A percentile compares a stretch with the other conserved stretches of the same genome.
These are phyloP conservation scores for Zosterops pallidus DNA, from an alignment of 2,113 vertebrate species.

Conservation along the genomic window DNA sequence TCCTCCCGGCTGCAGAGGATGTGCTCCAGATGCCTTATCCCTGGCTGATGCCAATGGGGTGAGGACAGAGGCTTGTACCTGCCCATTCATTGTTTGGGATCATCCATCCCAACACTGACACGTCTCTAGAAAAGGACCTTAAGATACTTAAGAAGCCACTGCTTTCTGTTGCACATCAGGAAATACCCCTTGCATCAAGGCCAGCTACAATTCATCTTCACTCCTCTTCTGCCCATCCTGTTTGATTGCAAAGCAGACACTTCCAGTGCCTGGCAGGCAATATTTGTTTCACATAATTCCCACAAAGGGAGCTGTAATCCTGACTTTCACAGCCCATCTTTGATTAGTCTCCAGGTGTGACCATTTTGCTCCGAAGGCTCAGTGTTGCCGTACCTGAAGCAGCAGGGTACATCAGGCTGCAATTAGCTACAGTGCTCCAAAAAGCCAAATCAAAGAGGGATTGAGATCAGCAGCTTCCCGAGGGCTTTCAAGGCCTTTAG, in stretches of 20 bases:
- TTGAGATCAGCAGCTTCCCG: background rate
- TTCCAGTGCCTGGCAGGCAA: background rate
- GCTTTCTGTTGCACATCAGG: background rate
- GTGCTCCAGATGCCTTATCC: fast-evolving
- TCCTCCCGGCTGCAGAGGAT: background rate
- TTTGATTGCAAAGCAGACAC: background rate
- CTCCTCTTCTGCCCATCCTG: background rate
- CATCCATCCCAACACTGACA: background rate
- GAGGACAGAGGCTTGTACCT: background rate
- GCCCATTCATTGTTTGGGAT: fast-evolving
- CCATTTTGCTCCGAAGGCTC: background rate
- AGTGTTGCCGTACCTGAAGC: background rate
- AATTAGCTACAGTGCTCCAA: conserved; percentile 54
- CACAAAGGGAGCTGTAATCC: conserved; percentile 31
- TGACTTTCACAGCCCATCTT: background rate
- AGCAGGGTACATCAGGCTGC: background rate
- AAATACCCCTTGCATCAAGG: background rate
- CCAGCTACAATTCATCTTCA: background rate
- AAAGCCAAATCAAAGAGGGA: background rate
- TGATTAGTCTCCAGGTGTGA: conserved; percentile 60
- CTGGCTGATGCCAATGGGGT: background rate
- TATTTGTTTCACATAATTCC: background rate
- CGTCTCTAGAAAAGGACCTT: background rate
- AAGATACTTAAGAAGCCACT: background rate
- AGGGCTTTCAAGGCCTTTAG: conserved; percentile 30